phyloP scores from a whole-genome alignment of 1,140 invertebrate species.

The Eufriesea mexicana region DNA sequence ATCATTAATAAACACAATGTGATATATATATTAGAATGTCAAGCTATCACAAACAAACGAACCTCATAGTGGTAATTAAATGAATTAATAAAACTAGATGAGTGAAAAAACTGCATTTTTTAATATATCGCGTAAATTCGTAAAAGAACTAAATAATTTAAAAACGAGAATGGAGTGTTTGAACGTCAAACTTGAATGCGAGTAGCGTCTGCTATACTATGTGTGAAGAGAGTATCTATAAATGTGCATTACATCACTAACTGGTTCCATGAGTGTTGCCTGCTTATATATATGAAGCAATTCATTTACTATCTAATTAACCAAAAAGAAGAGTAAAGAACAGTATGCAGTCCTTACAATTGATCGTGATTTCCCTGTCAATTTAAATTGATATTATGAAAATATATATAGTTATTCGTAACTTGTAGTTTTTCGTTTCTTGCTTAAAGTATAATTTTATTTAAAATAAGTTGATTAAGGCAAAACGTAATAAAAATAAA shows the following conservation, averaged over 20 bases:
- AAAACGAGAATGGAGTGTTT: background rate
- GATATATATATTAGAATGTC: background rate
- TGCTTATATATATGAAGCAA: conserved; percentile 40
- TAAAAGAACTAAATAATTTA: conserved; percentile 11
- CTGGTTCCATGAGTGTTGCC: conserved; percentile 71
- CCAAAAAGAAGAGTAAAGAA: conserved; percentile 35
- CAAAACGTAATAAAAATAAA: background rate
- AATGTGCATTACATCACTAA: conserved; percentile 80
- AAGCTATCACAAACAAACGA: conserved; percentile 11
- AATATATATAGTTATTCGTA: background rate
- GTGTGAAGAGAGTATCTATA: conserved; percentile 73
- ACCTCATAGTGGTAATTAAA: conserved; percentile 65
- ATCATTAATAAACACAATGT: background rate
- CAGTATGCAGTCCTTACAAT: background rate
- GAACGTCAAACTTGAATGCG: conserved; percentile 45
- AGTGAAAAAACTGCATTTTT: conserved; percentile 77
- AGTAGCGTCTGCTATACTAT: conserved; percentile 75
- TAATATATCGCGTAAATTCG: conserved; percentile 53
- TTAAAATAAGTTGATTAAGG: background rate
- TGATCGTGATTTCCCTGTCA: background rate
- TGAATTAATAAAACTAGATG: conserved; percentile 57
- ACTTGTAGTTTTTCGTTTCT: background rate
- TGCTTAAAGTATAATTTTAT: background rate
- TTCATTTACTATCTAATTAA: conserved; percentile 49
- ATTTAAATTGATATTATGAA: background rate